Evolutionary conservation across 2,113 vertebrate species (phyloP).

Genomic region (Percina caprodes): DNA sequence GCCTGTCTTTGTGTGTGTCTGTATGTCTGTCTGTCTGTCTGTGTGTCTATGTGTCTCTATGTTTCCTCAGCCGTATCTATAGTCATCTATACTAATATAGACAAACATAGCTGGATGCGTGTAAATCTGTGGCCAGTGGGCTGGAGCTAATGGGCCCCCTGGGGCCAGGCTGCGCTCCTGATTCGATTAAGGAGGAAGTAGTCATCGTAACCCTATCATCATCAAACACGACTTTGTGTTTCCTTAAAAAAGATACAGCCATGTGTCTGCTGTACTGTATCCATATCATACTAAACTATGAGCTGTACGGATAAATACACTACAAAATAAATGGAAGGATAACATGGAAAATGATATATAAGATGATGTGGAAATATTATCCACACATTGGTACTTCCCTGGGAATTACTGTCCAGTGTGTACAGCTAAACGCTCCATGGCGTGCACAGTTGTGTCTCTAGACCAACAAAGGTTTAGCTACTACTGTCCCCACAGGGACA

Average conservation of each 20-base stretch:
- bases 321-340: background rate
- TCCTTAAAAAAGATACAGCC: constrained; percentile 1
- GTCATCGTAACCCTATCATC: constrained; percentile 36
- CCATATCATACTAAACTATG: background rate
- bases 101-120: background rate
- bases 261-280: background rate
- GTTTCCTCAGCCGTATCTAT: background rate
- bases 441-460: background rate
- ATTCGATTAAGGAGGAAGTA: constrained; percentile 26
- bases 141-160: constrained; percentile 8
- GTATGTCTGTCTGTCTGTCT: constrained; percentile 10
- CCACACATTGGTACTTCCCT: background rate
- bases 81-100: too few species aligned
- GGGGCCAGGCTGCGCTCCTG: constrained; percentile 1
- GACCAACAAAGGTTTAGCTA: background rate
- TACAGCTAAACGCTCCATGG: background rate
- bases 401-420: background rate
- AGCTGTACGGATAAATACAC: background rate
- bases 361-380: background rate
- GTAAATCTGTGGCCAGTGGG: constrained; percentile 17
- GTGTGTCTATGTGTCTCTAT: background rate
- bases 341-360: background rate
- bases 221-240: constrained; percentile 14
- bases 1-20: background rate
- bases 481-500: background rate